A percentile compares a stretch with the other conserved stretches of the same genome.
These are phyloP conservation scores for Perccottus glenii DNA, from an alignment of 2,113 vertebrate species.

Conservation along the genomic window DNA sequence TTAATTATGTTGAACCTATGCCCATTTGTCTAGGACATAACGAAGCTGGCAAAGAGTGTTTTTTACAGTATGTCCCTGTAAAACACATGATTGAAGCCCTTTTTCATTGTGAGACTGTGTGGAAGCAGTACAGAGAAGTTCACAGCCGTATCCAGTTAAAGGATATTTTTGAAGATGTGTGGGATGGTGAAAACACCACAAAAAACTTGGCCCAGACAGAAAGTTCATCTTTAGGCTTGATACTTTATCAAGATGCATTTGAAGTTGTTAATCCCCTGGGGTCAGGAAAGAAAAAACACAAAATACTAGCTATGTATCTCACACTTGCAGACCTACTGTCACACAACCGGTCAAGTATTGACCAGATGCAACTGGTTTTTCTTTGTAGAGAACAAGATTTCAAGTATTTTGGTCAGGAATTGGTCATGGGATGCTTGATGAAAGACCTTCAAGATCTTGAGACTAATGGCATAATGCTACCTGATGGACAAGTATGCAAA, in stretches of 20 bases:
- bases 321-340: slow-evolving; percentile 24
- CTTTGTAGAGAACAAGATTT: slow-evolving; percentile 31
- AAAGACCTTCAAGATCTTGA: slow-evolving; percentile 30
- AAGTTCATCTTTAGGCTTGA: neutral
- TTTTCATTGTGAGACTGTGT: neutral
- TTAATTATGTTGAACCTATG: slow-evolving; percentile 15
- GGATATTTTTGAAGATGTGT: slow-evolving; percentile 24
- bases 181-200: slow-evolving; percentile 18
- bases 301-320: slow-evolving; percentile 29
- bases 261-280: slow-evolving; percentile 25
- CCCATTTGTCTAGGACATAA: neutral
- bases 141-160: no score
- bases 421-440: slow-evolving; percentile 16
- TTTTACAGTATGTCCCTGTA: slow-evolving; percentile 2
- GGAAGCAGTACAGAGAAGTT: neutral
- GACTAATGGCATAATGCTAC: neutral
- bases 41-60: neutral
- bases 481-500: slow-evolving; percentile 2
- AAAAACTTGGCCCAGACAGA: slow-evolving; percentile 8
- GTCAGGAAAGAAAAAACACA: slow-evolving; percentile 36
- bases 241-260: slow-evolving; percentile 36
- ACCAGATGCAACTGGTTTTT: slow-evolving; percentile 32
- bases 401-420: slow-evolving; percentile 21
- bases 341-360: slow-evolving; percentile 25
- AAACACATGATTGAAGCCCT: neutral